These are phyloP conservation scores for Aplysina aerophoba DNA, from an alignment of 37 sponge, comb jelly and placozoan genomes.

Conservation along the genomic window DNA sequence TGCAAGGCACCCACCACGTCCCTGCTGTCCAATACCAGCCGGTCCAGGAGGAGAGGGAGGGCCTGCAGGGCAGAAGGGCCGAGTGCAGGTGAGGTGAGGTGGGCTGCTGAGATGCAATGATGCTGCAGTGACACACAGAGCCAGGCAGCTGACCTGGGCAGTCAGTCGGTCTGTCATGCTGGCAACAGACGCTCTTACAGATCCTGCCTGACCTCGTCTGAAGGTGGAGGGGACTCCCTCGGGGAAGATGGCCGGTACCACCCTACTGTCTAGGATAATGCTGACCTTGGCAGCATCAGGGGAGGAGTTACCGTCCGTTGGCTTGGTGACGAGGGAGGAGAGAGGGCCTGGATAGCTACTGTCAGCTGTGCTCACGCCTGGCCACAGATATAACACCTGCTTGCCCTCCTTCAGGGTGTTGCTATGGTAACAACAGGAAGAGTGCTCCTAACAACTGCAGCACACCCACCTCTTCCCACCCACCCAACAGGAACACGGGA, in stretches of 20 bases:
- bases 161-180: not conserved
- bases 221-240: not conserved
- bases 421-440: not conserved
- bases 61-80: not conserved
- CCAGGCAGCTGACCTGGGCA: not conserved
- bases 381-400: slow-evolving; percentile 33
- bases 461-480: too few relatives aligned
- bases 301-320: not conserved
- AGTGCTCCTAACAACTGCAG: too few relatives aligned
- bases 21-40: not conserved
- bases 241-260: not conserved
- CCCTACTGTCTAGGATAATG: not conserved
- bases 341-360: not conserved
- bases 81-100: too few relatives aligned
- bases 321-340: not conserved
- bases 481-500: too few relatives aligned
- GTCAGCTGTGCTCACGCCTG: not conserved
- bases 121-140: not conserved
- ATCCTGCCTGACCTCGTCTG: too few relatives aligned
- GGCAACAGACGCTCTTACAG: too few relatives aligned
- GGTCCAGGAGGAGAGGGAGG: not conserved
- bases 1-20: not conserved
- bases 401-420: slow-evolving; percentile 26
- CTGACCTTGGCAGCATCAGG: not conserved
- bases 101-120: too few relatives aligned